Evolutionary conservation across 2,113 vertebrate species (phyloP), one percentile per base, ranked within the genome.

Genomic region (Callaeas wilsoni): DNA sequence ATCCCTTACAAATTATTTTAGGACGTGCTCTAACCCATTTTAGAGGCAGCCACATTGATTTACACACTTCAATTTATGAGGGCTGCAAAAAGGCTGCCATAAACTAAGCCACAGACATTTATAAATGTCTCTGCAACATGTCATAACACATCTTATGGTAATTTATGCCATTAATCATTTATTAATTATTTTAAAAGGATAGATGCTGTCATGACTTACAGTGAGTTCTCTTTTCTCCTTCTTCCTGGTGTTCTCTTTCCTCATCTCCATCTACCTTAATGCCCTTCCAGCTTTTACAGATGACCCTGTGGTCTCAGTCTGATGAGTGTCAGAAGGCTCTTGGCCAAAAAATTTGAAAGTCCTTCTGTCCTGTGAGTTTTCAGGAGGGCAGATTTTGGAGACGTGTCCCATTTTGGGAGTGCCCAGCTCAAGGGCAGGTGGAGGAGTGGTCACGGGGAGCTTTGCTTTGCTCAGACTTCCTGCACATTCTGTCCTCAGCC

Each of bases 111-210:
- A 39, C 10, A 88, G 96, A 86, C 87, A 7, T 97, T 94, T 92
- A 96, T 95, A 96, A 97, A 97, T 23, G 93, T 95, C 97, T 97
- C 95, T 89, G 89, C 92, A 91, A 89, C 84, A 37, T 97, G 97
- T 96, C 97, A 96, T 91, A 96, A 97, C 96, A 96, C 89, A 82
- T 96, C 97, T 82, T 77, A 62, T 29, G 94, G 53, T 93, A 94
- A 97, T 97, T 93, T 96, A 87, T 88, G 81, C 89, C 79, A 90
- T 96, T 92, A 91, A 90, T 97, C 93, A 94, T 84, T 78, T 71
- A 93, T 94, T 95, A 96, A 96, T 96, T 91, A 86, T 89, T 90
- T 93, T 63, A 64, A 96, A 82, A 87, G 87, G 74, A 41, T 56
- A 65, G 67, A n/a, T 18, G 46, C 62, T 67, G 60, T 91, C 27